phyloP scores from a whole-genome alignment of 1,140 invertebrate species.

The Drosophila serrata region DNA sequence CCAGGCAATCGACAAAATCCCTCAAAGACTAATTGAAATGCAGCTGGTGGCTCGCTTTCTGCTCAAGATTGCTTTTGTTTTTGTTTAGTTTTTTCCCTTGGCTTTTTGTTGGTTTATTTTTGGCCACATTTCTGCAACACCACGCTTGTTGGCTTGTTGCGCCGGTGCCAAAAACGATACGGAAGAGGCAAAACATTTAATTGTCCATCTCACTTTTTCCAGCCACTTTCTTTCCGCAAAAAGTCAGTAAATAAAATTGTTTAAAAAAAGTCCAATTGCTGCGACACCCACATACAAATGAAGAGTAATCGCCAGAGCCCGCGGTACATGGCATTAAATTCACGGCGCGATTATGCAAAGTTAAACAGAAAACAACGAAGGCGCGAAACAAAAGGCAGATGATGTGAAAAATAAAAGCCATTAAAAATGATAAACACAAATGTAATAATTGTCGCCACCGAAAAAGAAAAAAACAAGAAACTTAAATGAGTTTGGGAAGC shows the following conservation, averaged over 20 bases:
- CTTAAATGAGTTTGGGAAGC: background rate
- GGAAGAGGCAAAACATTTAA: conserved; percentile 10
- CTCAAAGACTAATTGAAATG: conserved; percentile 15
- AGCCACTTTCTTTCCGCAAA: conserved; percentile 19
- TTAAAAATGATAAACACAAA: conserved; percentile 6
- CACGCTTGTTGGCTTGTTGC: background rate
- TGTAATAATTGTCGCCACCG: conserved; percentile 15
- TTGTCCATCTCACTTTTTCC: conserved; percentile 18
- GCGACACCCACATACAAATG: conserved; percentile 19
- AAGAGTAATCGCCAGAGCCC: conserved; percentile 5
- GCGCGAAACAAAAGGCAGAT: conserved; percentile 10
- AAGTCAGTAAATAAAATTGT: background rate
- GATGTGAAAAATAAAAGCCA: conserved; percentile 14
- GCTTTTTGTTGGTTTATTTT: background rate
- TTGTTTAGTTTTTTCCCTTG: background rate
- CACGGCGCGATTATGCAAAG: conserved; percentile 17
- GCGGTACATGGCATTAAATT: conserved; percentile 7
- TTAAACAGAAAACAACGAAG: background rate
- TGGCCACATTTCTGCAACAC: conserved; percentile 15
- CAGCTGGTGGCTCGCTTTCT: conserved; percentile 13
- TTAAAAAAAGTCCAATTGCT: conserved; percentile 9
- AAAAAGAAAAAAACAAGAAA: background rate
- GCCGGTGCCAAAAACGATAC: conserved; percentile 7
- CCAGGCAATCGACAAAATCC: background rate
- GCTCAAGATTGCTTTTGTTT: conserved; percentile 14